Conservation (phyloP, 2,113 vertebrate genomes). For the Toxostoma redivivum region DNA sequence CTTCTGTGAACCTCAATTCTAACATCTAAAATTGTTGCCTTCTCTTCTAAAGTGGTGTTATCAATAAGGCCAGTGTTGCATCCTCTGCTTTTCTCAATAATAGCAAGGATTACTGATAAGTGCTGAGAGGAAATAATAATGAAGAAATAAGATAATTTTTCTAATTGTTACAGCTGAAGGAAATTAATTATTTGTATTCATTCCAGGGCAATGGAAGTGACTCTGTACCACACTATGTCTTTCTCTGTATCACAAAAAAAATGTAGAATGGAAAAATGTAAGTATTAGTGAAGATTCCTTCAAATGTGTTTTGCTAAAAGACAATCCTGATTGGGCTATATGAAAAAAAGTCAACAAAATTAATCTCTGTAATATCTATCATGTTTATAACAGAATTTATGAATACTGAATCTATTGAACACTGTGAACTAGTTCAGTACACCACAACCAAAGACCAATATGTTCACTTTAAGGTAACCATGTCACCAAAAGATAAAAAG, state of each 20-base stretch:
- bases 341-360: not conserved
- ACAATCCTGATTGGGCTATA: not conserved
- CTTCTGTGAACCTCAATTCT: not conserved
- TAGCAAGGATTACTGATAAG: not conserved
- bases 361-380: not conserved
- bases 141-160: not conserved
- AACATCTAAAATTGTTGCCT: not conserved
- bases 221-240: not conserved
- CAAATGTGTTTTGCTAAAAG: not conserved
- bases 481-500: not conserved
- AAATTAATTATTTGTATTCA: not conserved
- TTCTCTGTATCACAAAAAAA: not conserved
- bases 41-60: not conserved
- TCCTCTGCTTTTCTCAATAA: not conserved
- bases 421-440: not conserved
- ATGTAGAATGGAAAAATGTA: not conserved
- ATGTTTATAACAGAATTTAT: not conserved
- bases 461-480: not conserved
- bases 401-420: not conserved
- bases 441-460: not conserved
- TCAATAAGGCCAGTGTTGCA: not conserved
- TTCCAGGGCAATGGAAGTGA: not conserved
- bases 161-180: not conserved
- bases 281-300: not conserved
- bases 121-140: not conserved